Percentiles rank a stretch among this genome's conserved stretches.
Conservation (phyloP, 2,113 vertebrate species). For the Hystrix brachyura region DNA sequence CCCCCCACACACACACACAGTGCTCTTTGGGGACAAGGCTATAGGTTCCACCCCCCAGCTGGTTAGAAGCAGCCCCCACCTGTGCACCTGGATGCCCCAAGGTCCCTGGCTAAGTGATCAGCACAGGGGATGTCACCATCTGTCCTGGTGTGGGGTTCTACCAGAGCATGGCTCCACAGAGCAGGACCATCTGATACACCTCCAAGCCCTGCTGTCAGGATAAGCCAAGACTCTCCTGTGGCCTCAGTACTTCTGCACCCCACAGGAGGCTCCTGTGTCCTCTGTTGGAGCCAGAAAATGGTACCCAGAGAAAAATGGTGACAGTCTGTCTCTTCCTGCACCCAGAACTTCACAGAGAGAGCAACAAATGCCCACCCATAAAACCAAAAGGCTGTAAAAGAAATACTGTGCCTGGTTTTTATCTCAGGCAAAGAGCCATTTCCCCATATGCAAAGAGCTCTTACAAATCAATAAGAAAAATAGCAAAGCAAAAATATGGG, state of each 20-base stretch:
- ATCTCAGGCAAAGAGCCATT: not conserved
- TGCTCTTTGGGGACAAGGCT: not conserved
- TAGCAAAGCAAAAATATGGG: not conserved
- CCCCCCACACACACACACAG: not conserved
- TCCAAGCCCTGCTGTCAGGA: too few relatives aligned
- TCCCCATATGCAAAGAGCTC: conserved; percentile 63
- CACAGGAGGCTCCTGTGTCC: fast-evolving
- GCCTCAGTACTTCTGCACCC: not conserved
- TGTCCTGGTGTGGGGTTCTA: not conserved
- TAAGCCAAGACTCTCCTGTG: fast-evolving
- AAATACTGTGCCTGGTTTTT: not conserved
- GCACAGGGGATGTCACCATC: not conserved
- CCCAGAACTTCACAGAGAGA: not conserved
- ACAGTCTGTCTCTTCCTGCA: not conserved
- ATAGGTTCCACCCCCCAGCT: not conserved
- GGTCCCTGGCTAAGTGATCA: not conserved
- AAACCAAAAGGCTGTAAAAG: not conserved
- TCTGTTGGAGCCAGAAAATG: not conserved
- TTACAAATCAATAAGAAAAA: conserved; percentile 65
- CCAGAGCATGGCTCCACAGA: not conserved
- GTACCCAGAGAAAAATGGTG: not conserved
- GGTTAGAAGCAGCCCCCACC: not conserved
- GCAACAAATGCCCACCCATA: not conserved
- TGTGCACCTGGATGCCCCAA: fast-evolving
- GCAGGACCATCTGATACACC: not conserved